phyloP scores from a whole-genome alignment of 1,140 invertebrate species.

The Drosophila watanabei region DNA sequence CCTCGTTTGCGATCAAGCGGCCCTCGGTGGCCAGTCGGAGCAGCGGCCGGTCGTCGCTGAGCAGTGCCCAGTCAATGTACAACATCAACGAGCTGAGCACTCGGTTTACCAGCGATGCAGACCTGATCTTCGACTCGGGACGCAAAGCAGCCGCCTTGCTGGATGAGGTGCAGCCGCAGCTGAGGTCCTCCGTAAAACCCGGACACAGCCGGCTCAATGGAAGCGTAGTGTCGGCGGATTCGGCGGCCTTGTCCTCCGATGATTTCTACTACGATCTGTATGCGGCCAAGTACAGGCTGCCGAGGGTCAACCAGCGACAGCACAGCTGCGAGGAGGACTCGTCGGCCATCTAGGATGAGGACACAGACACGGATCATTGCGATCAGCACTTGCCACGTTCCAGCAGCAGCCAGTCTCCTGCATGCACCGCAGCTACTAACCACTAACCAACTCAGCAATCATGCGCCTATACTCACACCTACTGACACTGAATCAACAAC shows the following conservation, averaged over 20 bases:
- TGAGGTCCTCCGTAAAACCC: slow-evolving; percentile 67
- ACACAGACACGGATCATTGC: slow-evolving; percentile 2
- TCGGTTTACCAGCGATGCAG: slow-evolving; percentile 63
- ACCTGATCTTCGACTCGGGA: slow-evolving; percentile 68
- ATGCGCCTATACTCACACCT: slow-evolving; percentile 22
- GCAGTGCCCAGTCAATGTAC: slow-evolving; percentile 76
- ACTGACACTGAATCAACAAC: slow-evolving; percentile 19
- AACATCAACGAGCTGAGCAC: slow-evolving; percentile 75
- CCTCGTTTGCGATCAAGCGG: slow-evolving; percentile 82
- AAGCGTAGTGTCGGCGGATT: slow-evolving; percentile 34
- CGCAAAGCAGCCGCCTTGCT: slow-evolving; percentile 72
- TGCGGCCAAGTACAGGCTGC: slow-evolving; percentile 64
- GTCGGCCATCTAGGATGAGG: slow-evolving; percentile 38
- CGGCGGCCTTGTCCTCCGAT: slow-evolving; percentile 40
- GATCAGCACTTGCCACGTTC: slow-evolving; percentile 32
- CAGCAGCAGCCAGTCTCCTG: slow-evolving; percentile 13
- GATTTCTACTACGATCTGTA: slow-evolving; percentile 74
- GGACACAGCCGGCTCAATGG: slow-evolving; percentile 44
- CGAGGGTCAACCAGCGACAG: slow-evolving; percentile 61
- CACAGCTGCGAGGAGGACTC: slow-evolving; percentile 67
- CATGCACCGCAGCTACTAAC: slow-evolving; percentile 28
- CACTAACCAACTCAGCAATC: slow-evolving; percentile 16
- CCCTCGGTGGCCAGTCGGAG: slow-evolving; percentile 73
- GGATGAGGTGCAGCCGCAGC: slow-evolving; percentile 71
- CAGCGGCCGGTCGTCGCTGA: slow-evolving; percentile 72